Base-by-base conservation (phyloP, 2,888 invertebrate genomes). In the Hofmannophila pseudospretella region DNA sequence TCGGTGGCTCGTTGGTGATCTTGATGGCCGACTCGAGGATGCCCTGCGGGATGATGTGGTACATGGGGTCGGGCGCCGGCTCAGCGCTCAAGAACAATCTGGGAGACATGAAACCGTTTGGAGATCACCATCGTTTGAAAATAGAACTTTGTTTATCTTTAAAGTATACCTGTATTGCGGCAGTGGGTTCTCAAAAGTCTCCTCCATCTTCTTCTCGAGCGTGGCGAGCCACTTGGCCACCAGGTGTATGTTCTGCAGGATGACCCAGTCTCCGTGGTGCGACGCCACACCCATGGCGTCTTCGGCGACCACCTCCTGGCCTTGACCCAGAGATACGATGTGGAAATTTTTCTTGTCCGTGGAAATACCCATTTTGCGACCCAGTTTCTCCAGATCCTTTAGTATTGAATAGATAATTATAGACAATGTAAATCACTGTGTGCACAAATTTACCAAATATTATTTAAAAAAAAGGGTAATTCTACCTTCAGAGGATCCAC, bases 1-100 rank as follows among this genome's bases (percentile, higher is more conserved):
- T 96, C 0, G 98, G 97, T 0, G 97, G 97, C 73, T 98, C 97
- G 59, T 97, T 98, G 1, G 97, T 97, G 40, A 98, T 97, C 84
- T 98, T 98, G 62, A 98, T 96, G 1, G 96, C 94, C 0, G 96
- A 94, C 70, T 98, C 97, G 19, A 98, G 77, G 54, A 98, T 94
- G 11, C 97, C 97, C 84, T 97, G 93, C 0, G 91, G 91, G 29
- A 92, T 87, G n/a, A 91, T 90, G 52, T 91, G 90, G 51, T 87
- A 88, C 1, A 72, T 74, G 0, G 96, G 90, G 61, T 91, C 89
- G 0, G 88, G 77, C 0, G 94, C 92, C 0, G 97, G 95, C 64
- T 98, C 97, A 2, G 97, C 97, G 60, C 96, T 96, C 47, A 98
- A 82, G 62, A 92, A 97, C 32, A 98, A 82, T 38, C 92, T 88